Evolutionary conservation across 1,140 invertebrate species (phyloP), one percentile per base, ranked within the genome.

Genomic region (Tetramorium alpestre): DNA sequence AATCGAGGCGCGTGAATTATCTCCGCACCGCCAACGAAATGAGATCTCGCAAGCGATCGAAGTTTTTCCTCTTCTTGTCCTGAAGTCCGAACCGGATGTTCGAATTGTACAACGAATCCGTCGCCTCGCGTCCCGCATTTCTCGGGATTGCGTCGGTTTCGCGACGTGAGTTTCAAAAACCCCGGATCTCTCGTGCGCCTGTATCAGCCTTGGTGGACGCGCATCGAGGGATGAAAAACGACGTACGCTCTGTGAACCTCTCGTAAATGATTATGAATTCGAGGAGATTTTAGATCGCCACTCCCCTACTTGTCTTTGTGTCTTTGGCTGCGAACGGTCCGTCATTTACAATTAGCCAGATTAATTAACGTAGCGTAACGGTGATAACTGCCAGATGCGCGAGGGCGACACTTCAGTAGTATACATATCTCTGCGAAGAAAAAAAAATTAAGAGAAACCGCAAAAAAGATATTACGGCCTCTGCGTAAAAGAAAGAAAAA

Each of bases 371-470:
- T 90, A 90, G 86, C 38, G 51, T 90, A 90, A 90, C 51, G 72
- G 89, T 88, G 81, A 90, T 88, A 90, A 90, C 89, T 90, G 89
- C 89, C 89, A 90, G 89, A 90, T 88, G 87, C 86, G 89, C 89
- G 72, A 86, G 65, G 72, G 69, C 76, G 81, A 89, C 85, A 65
- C 60, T 82, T 64, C 69, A 87, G 85, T 90, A 89, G 89, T 90
- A 90, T 70, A 89, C 78, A 75, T 85, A 85, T 88, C 81, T 51
- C 58, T 10, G 67, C 47, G 70, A 44, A 73, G 22, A 56, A 49
- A 22, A 47, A 78, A 73, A 58, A 58, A 13, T 0, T 33, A 41
- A 72, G 28, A 67, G 5, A 54, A 72, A 41, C 56, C 28, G n/a
- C 0, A 67, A 76, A 58, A 16, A 77, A 38, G 58, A 18, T 44